These are phyloP conservation scores for Epinephelus malabaricus DNA, from an alignment of 2,797 vertebrate species.

Conservation along the genomic window DNA sequence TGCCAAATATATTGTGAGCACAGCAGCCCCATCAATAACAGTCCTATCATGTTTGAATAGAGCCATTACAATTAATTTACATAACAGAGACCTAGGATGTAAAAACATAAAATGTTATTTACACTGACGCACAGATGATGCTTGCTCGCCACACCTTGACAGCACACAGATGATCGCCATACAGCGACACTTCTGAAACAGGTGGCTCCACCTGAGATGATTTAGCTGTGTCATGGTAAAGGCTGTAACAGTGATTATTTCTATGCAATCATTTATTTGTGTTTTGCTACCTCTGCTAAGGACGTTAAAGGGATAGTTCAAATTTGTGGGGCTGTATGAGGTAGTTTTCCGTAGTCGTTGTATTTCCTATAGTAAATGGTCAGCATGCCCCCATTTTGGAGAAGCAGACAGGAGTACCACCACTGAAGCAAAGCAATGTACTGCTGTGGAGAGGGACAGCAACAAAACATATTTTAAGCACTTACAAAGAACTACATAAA, in stretches of 20 bases:
- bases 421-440: too few relatives aligned
- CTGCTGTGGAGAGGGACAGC: too few relatives aligned
- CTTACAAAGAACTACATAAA: too few relatives aligned
- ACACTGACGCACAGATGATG: conserved; percentile 10
- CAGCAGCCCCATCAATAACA: not conserved
- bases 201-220: conserved; percentile 16
- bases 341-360: too few relatives aligned
- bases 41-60: not conserved
- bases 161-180: conserved; percentile 4
- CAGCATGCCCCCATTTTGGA: too few relatives aligned
- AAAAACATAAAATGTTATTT: conserved; percentile 1
- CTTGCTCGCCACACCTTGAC: not conserved
- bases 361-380: too few relatives aligned
- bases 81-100: not conserved
- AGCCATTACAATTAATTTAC: not conserved
- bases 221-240: not conserved
- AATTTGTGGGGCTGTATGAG: too few relatives aligned
- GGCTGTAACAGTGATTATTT: not conserved
- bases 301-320: too few relatives aligned
- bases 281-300: not conserved
- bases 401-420: too few relatives aligned
- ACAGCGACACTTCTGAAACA: not conserved
- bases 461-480: too few relatives aligned
- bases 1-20: not conserved
- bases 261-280: not conserved